Evolutionary conservation across 2,888 invertebrate species (phyloP).

Genomic region (Lithodes maja): DNA sequence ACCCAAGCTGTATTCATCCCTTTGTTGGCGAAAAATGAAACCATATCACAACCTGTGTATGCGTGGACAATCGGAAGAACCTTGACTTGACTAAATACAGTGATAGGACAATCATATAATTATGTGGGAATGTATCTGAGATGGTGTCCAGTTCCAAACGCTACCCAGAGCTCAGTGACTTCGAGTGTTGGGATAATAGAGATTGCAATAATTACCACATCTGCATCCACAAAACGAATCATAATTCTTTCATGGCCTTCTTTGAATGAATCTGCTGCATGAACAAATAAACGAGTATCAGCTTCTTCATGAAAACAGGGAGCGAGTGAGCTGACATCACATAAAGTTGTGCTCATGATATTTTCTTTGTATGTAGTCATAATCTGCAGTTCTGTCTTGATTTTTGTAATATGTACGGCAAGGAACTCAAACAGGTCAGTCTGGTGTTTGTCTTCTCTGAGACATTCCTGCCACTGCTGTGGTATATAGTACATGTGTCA

Average conservation of each 20-base stretch:
- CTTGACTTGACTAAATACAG: neutral
- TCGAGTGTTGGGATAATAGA: neutral
- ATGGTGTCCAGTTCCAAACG: constrained; percentile 18
- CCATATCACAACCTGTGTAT: constrained; percentile 2
- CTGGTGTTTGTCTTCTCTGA: constrained; percentile 10
- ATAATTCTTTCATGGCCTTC: neutral
- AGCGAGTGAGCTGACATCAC: neutral
- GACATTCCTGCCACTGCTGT: constrained; percentile 10
- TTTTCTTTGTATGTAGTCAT: neutral
- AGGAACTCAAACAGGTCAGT: constrained; percentile 1
- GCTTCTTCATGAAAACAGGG: neutral
- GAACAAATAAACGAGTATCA: neutral
- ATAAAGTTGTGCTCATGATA: neutral
- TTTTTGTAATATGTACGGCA: constrained; percentile 1
- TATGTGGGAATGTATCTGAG: neutral
- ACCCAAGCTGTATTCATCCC: neutral
- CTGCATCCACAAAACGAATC: neutral
- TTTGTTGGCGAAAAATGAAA: constrained; percentile 3
- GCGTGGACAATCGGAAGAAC: neutral
- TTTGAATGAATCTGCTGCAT: neutral
- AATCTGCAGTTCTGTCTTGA: neutral
- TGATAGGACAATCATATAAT: neutral
- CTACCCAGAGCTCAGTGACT: constrained; percentile 1
- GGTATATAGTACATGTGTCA: neutral
- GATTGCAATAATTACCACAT: neutral